A percentile compares a stretch with the other conserved stretches of the same genome.
phyloP scores from a whole-genome alignment of 2,113 vertebrate species.

The Tyto alba region DNA sequence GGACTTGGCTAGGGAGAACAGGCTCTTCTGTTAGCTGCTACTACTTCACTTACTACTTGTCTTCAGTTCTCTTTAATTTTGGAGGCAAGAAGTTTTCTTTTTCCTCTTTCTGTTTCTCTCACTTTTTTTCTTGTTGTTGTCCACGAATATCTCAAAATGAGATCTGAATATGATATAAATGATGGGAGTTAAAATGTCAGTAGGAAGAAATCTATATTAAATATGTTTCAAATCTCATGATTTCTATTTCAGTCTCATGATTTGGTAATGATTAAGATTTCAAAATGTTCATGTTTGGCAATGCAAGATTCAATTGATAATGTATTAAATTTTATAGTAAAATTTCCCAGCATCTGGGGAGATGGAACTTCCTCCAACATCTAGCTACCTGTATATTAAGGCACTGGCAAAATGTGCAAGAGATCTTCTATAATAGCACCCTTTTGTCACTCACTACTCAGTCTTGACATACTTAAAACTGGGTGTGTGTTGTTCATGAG shows the following conservation, averaged over 20 bases:
- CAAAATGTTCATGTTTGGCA: not conserved
- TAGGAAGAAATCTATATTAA: not conserved
- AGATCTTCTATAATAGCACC: not conserved
- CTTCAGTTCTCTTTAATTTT: not conserved
- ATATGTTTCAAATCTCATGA: not conserved
- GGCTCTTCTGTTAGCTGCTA: not conserved
- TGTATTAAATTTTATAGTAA: not conserved
- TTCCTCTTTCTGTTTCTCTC: accelerated
- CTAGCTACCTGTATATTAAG: not conserved
- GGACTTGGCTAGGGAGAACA: not conserved
- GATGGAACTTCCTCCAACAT: not conserved
- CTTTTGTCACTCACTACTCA: not conserved
- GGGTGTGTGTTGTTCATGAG: not conserved
- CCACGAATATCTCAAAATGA: not conserved
- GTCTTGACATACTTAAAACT: not conserved
- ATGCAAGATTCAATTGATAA: not conserved
- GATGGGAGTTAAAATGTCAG: not conserved
- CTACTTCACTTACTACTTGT: not conserved
- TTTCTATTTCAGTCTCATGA: not conserved
- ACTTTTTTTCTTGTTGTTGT: not conserved
- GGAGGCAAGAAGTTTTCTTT: not conserved
- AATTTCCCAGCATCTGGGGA: not conserved
- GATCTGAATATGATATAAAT: not conserved
- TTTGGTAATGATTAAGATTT: not conserved
- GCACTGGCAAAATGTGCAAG: not conserved